Evolutionary conservation across 2,113 vertebrate species (phyloP).

Genomic region (Reinhardtius hippoglossoides): DNA sequence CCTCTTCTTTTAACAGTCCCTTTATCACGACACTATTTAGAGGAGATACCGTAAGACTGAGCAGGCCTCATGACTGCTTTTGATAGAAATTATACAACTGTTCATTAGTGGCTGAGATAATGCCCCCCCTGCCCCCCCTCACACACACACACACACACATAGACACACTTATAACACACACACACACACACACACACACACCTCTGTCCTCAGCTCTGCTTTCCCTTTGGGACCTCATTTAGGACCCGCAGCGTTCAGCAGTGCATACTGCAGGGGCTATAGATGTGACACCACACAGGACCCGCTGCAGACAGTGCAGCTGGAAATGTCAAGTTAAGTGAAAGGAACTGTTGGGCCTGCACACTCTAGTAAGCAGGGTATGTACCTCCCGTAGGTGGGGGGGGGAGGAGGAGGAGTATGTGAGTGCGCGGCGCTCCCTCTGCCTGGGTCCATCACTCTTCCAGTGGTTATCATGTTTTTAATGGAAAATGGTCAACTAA

Average conservation of each 20-base stretch:
- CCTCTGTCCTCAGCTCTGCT: conserved; percentile 34
- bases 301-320: conserved; percentile 73
- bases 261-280: conserved; percentile 67
- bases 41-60: conserved; percentile 79
- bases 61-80: conserved; percentile 81
- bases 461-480: conserved; percentile 69
- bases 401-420: conserved; percentile 32
- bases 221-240: conserved; percentile 86
- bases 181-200: background rate
- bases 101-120: conserved; percentile 85
- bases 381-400: conserved; percentile 70
- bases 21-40: conserved; percentile 86
- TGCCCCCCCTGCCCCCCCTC: conserved; percentile 15
- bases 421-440: conserved; percentile 34
- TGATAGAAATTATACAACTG: conserved; percentile 87
- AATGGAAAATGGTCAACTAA: conserved; percentile 69
- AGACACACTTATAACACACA: conserved; percentile 9
- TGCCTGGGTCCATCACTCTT: conserved; percentile 64
- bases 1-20: conserved; percentile 77
- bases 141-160: background rate
- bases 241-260: conserved; percentile 73
- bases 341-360: conserved; percentile 75
- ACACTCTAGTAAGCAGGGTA: conserved; percentile 80
- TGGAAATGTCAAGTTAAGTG: conserved; percentile 84
- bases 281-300: conserved; percentile 77